These are phyloP conservation scores for Xylophagus ater DNA, from an alignment of 2,888 invertebrate species.

Conservation along the genomic window DNA sequence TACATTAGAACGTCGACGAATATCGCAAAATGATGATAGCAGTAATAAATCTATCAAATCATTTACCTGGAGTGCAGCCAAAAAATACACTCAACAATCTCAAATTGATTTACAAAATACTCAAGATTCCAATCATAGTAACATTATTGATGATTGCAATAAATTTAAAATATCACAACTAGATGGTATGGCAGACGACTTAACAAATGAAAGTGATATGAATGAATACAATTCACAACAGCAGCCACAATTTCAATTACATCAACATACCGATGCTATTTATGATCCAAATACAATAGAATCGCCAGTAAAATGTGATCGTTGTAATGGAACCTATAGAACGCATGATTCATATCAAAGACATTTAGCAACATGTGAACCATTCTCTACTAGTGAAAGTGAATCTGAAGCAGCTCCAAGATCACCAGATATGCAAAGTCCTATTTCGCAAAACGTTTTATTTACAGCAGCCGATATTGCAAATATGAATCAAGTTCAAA, in stretches of 20 bases:
- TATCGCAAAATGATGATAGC: constrained; percentile 15
- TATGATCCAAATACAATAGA: constrained; percentile 40
- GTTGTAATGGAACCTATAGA: constrained; percentile 78
- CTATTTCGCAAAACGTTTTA: constrained; percentile 10
- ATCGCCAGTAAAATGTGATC: constrained; percentile 64
- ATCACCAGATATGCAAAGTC: constrained; percentile 34
- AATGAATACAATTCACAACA: constrained; percentile 36
- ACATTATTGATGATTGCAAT: constrained; percentile 10
- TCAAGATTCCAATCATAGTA: neutral
- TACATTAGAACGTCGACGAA: constrained; percentile 13
- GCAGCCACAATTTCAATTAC: no score
- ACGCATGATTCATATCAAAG: constrained; percentile 71
- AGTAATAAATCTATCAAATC: constrained; percentile 21
- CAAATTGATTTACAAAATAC: no score
- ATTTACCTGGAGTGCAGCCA: constrained; percentile 36
- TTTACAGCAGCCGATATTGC: constrained; percentile 8
- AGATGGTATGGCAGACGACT: constrained; percentile 58
- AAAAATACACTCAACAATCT: constrained; percentile 25
- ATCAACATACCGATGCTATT: constrained; percentile 37
- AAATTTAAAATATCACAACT: constrained; percentile 49
- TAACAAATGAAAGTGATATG: constrained; percentile 38
- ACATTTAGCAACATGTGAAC: constrained; percentile 65
- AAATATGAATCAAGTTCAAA: constrained; percentile 4
- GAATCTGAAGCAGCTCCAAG: constrained; percentile 57
- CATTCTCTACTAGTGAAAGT: constrained; percentile 66